Evolutionary conservation across 2,888 invertebrate species (phyloP).

Genomic region (Clunio marinus): DNA sequence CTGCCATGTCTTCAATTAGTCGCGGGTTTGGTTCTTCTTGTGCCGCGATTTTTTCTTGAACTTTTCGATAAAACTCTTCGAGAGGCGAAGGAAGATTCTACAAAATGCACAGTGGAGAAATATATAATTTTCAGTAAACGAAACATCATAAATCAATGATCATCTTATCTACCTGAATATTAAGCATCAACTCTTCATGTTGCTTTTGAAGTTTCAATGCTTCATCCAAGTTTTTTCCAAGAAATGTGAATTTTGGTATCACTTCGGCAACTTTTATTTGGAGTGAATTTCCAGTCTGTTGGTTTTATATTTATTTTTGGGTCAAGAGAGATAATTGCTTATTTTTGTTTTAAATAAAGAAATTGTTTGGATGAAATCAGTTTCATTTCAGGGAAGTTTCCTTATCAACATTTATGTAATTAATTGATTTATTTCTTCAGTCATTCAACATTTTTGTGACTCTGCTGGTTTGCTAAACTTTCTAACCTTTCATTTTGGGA

Average conservation of each 20-base stretch:
- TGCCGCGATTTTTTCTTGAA: slow-evolving; percentile 67
- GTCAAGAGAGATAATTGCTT: too few relatives aligned
- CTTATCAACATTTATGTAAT: too few relatives aligned
- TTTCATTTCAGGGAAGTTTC: too few relatives aligned
- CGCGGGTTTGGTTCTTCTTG: slow-evolving; percentile 70
- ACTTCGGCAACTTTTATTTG: slow-evolving; percentile 81
- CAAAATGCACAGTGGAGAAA: neutral
- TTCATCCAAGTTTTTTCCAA: slow-evolving; percentile 72
- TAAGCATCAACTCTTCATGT: slow-evolving; percentile 77
- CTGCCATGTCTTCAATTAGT: slow-evolving; percentile 86
- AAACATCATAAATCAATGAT: neutral
- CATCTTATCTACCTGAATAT: slow-evolving; percentile 75
- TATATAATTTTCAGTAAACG: slow-evolving; percentile 19
- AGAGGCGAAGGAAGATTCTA: slow-evolving; percentile 60
- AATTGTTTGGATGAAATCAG: too few relatives aligned
- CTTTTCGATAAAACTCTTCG: slow-evolving; percentile 73
- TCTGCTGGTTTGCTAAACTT: too few relatives aligned
- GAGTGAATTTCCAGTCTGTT: slow-evolving; percentile 80
- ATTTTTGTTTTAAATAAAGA: too few relatives aligned
- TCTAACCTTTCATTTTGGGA: too few relatives aligned
- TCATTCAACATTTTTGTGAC: too few relatives aligned
- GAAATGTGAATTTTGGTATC: slow-evolving; percentile 73
- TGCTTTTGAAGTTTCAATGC: slow-evolving; percentile 69
- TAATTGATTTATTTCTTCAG: too few relatives aligned
- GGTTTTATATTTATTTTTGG: too few relatives aligned